Percentiles rank a stretch among this genome's conserved stretches.
Evolutionary conservation across 2,797 vertebrate species (phyloP).

Genomic region (Acridotheres tristis): DNA sequence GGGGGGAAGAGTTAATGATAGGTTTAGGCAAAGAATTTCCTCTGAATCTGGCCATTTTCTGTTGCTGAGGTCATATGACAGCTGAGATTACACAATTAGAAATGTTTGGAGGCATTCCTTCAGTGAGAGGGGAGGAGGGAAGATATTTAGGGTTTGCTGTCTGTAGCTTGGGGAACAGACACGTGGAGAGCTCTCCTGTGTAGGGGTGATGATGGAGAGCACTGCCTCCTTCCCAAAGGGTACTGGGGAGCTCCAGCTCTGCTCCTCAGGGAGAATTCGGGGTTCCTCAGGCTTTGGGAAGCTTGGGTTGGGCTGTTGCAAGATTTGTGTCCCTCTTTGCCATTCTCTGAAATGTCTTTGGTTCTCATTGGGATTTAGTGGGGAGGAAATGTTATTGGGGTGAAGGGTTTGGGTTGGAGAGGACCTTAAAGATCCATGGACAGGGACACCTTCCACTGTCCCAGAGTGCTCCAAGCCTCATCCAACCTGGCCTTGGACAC

Average conservation of each 20-base stretch:
- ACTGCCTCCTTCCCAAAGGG: background rate
- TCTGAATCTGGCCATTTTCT: conserved; percentile 21
- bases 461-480: accelerated
- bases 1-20: background rate
- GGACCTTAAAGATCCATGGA: background rate
- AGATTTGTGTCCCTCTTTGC: background rate
- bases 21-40: background rate
- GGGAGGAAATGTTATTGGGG: background rate
- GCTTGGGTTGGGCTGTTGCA: background rate
- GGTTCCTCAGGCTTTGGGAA: background rate
- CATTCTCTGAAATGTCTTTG: background rate
- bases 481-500: background rate
- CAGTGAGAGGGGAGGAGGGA: background rate
- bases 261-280: background rate
- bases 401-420: background rate
- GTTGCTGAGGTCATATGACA: conserved; percentile 7
- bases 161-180: background rate
- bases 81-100: conserved; percentile 6
- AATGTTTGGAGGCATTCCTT: conserved; percentile 23
- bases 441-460: background rate
- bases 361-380: background rate
- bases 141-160: background rate
- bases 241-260: background rate
- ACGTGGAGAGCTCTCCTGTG: background rate
- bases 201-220: accelerated